Conservation (phyloP, 2,113 vertebrate species). For the Marmota flaviventris region DNA sequence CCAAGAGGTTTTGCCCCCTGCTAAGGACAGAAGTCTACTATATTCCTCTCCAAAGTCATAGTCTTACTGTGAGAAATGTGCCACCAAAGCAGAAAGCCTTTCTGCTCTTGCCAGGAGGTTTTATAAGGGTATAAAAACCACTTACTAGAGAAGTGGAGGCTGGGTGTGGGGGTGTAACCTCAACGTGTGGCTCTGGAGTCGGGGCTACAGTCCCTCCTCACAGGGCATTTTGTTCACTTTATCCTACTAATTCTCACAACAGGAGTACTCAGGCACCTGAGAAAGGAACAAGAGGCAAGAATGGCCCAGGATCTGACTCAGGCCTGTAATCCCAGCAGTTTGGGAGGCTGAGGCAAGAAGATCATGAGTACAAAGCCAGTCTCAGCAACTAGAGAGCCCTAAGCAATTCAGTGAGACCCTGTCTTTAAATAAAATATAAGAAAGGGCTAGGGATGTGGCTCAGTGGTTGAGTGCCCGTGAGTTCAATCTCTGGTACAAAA, state of each 20-base stretch:
- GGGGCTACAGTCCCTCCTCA: background rate
- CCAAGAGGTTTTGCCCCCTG: background rate
- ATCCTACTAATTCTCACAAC: background rate
- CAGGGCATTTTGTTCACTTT: background rate
- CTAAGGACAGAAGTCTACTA: background rate
- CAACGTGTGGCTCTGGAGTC: background rate
- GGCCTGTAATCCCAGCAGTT: too few relatives aligned
- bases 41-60: background rate
- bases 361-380: too few relatives aligned
- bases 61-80: constrained; percentile 57
- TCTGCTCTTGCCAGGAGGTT: background rate
- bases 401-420: too few relatives aligned
- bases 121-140: background rate
- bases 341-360: too few relatives aligned
- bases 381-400: too few relatives aligned
- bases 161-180: background rate
- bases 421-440: too few relatives aligned
- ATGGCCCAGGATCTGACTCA: background rate
- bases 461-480: too few relatives aligned
- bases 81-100: constrained; percentile 31
- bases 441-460: too few relatives aligned
- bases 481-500: too few relatives aligned
- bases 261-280: background rate
- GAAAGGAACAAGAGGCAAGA: background rate
- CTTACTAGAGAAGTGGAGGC: background rate